phyloP scores from a whole-genome alignment of 2,797 vertebrate genomes.

The Intellagama lesueurii region DNA sequence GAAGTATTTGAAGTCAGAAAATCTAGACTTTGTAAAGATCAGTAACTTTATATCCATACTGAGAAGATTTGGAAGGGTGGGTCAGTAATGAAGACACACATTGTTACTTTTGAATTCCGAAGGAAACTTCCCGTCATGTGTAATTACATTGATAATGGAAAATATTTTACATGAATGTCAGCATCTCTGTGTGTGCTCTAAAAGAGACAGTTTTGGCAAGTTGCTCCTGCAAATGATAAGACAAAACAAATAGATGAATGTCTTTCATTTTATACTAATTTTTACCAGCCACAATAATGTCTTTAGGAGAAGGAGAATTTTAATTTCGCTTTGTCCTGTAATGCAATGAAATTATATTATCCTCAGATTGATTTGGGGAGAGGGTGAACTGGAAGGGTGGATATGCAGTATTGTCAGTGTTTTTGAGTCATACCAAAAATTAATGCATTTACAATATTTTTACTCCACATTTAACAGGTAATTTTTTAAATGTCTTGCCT shows the following conservation, averaged over 20 bases:
- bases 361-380: constrained; percentile 28
- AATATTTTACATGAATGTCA: constrained; percentile 59
- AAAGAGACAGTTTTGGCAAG: constrained; percentile 48
- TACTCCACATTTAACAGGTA: constrained; percentile 2
- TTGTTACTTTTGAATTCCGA: constrained; percentile 35
- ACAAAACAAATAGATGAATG: constrained; percentile 55
- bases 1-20: constrained; percentile 72
- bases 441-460: constrained; percentile 19
- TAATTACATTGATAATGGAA: constrained; percentile 45
- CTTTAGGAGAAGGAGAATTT: constrained; percentile 45
- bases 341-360: constrained; percentile 44
- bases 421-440: constrained; percentile 25
- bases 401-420: constrained; percentile 16
- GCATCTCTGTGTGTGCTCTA: constrained; percentile 30
- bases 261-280: constrained; percentile 51
- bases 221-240: constrained; percentile 54
- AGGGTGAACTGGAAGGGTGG: neutral
- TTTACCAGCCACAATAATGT: constrained; percentile 51
- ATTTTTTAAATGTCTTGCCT: neutral
- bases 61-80: constrained; percentile 51
- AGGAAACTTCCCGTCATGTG: constrained; percentile 48
- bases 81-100: constrained; percentile 1
- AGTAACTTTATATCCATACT: constrained; percentile 58
- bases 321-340: constrained; percentile 44
- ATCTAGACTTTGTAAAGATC: constrained; percentile 59